phyloP scores from a whole-genome alignment of 2,888 invertebrate species.

The Dichetophora obliterata region DNA sequence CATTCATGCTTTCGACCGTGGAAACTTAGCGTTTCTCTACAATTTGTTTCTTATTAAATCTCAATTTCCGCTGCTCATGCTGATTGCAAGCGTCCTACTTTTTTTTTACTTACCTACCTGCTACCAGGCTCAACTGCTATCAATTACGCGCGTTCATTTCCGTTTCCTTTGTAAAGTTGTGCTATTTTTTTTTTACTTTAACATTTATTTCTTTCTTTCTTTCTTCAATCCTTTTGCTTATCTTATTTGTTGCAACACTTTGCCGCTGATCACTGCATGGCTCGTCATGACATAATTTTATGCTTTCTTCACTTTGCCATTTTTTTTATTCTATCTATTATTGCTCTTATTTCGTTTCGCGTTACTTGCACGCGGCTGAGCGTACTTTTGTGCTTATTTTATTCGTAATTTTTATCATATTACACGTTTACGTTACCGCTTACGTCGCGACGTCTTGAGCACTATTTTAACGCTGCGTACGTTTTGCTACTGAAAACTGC shows the following conservation, averaged over 20 bases:
- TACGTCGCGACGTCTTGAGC: background rate
- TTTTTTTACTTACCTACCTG: background rate
- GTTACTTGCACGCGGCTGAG: conserved; percentile 16
- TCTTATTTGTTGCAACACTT: background rate
- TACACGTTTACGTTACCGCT: background rate
- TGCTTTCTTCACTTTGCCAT: background rate
- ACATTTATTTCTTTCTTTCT: background rate
- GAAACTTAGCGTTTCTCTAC: background rate
- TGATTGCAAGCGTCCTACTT: background rate
- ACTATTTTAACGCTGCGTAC: background rate
- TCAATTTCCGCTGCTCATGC: conserved; percentile 3
- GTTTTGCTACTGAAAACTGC: conserved; percentile 5
- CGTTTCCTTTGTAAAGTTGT: conserved; percentile 5
- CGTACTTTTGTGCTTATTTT: conserved; percentile 24
- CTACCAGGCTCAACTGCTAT: conserved; percentile 12
- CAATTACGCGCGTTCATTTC: conserved; percentile 31
- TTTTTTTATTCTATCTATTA: background rate
- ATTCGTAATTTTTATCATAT: conserved; percentile 11
- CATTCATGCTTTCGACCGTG: background rate
- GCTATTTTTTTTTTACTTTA: background rate
- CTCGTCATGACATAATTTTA: conserved; percentile 4
- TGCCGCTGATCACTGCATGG: background rate
- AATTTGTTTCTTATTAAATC: conserved; percentile 18
- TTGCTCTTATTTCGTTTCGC: background rate
- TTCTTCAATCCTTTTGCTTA: background rate